These are phyloP conservation scores for Bovichtus diacanthus DNA, from an alignment of 2,797 vertebrate genomes.

Conservation along the genomic window DNA sequence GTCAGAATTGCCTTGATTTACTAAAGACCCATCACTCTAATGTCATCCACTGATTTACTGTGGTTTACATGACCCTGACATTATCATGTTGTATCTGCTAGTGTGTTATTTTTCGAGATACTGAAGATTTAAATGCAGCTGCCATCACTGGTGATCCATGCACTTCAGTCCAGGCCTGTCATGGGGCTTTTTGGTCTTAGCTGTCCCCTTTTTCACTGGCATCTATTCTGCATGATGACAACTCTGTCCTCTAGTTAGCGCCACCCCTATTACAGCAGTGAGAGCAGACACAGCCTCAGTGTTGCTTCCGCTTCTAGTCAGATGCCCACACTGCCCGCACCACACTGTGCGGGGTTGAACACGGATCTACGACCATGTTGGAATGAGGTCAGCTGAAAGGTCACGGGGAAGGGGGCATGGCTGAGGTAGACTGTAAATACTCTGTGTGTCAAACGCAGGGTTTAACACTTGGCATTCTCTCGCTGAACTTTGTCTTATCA, in stretches of 20 bases:
- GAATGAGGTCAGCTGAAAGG: conserved; percentile 58
- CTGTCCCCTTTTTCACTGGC: conserved; percentile 57
- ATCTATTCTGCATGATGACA: conserved; percentile 50
- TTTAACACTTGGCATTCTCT: conserved; percentile 41
- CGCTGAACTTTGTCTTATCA: conserved; percentile 55
- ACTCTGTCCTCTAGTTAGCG: conserved; percentile 16
- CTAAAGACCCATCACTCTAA: neutral
- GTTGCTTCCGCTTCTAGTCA: neutral
- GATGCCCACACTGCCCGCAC: neutral
- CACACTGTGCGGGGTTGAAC: conserved; percentile 32
- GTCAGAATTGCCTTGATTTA: neutral
- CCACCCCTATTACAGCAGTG: conserved; percentile 23
- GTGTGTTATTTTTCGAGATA: conserved; percentile 30
- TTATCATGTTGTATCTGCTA: conserved; percentile 4
- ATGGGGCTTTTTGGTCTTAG: conserved; percentile 63
- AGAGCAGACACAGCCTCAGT: neutral
- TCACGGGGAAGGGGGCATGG: conserved; percentile 23
- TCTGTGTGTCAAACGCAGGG: conserved; percentile 32
- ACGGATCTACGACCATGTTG: conserved; percentile 18
- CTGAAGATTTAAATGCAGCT: conserved; percentile 44
- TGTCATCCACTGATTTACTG: neutral
- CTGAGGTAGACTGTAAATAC: conserved; percentile 46
- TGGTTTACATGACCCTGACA: neutral
- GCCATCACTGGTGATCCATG: conserved; percentile 35
- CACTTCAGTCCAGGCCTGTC: conserved; percentile 28